Percentiles rank a stretch among this genome's conserved stretches.
phyloP scores from a whole-genome alignment of 92 coral and sea anemone species.

The Siderastrea radians region DNA sequence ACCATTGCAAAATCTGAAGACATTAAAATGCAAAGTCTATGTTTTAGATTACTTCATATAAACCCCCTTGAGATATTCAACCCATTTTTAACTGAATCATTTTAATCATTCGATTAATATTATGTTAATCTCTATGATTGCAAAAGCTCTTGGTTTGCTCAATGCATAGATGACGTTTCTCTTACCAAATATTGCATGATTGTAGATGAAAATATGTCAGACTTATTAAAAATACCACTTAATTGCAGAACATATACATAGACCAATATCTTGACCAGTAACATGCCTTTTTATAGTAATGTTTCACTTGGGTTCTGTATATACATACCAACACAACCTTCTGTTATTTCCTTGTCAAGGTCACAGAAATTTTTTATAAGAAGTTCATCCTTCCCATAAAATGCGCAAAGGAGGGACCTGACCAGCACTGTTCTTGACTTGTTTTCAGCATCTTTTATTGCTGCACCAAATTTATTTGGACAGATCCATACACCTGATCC shows the following conservation, averaged over 20 bases:
- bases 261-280: neutral
- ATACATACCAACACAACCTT: conserved; percentile 31
- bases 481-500: conserved; percentile 17
- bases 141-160: too few relatives aligned
- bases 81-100: neutral
- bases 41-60: neutral
- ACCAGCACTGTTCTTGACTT: conserved; percentile 42
- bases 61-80: neutral
- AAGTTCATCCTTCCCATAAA: conserved; percentile 37
- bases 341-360: conserved; percentile 29
- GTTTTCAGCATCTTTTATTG: conserved; percentile 54
- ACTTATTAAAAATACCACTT: neutral
- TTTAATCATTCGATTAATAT: neutral
- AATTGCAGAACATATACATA: neutral
- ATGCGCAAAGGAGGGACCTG: conserved; percentile 30
- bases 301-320: neutral
- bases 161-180: too few relatives aligned
- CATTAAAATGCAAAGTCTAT: neutral
- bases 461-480: conserved; percentile 48
- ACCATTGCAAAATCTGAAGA: conserved; percentile 36
- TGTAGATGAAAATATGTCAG: too few relatives aligned
- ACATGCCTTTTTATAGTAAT: neutral
- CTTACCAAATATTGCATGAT: too few relatives aligned
- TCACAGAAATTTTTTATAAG: conserved; percentile 1
- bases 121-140: too few relatives aligned